Conservation (phyloP, 2,113 vertebrate species). For the Hippopotamus amphibius region DNA sequence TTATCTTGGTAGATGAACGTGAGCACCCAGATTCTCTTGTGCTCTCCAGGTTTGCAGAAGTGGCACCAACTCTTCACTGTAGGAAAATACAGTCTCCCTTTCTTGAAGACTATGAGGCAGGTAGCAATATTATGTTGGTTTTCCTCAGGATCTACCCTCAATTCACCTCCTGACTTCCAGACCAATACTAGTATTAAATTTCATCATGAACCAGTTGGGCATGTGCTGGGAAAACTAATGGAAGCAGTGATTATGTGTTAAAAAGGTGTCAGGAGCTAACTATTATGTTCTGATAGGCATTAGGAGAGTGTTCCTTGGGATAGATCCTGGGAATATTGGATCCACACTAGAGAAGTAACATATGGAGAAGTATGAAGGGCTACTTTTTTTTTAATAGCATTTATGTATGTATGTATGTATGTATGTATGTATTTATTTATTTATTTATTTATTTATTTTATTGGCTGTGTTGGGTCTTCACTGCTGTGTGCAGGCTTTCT, state of each 20-base stretch:
- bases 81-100: not conserved
- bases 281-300: not conserved
- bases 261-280: not conserved
- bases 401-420: no score
- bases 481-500: no score
- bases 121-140: not conserved
- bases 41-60: not conserved
- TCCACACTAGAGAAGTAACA: not conserved
- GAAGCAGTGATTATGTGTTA: not conserved
- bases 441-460: no score
- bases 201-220: not conserved
- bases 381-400: no score
- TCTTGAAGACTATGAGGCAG: not conserved
- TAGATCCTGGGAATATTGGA: not conserved
- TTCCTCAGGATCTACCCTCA: not conserved
- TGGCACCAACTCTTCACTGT: not conserved
- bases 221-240: not conserved
- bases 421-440: no score
- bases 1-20: not conserved
- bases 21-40: not conserved
- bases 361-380: not conserved
- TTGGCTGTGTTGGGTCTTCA: no score
- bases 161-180: not conserved
- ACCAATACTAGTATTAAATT: not conserved
- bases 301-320: not conserved